Percentiles rank a stretch among this genome's conserved stretches.
These are phyloP conservation scores for Hystrix brachyura DNA, from an alignment of 2,113 vertebrate species.

Conservation along the genomic window DNA sequence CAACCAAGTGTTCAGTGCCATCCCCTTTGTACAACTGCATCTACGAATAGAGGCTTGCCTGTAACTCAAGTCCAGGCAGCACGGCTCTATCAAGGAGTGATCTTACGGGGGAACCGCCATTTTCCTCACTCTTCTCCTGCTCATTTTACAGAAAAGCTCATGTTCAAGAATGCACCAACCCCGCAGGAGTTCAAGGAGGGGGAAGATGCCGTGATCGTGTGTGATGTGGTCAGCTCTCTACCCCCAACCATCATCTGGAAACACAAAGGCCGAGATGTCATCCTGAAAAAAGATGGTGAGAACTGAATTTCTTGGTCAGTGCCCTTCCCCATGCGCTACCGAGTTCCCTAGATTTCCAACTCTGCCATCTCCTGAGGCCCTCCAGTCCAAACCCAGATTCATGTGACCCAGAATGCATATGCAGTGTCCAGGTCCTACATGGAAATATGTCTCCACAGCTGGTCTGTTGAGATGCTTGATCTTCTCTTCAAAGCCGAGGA, in stretches of 20 bases:
- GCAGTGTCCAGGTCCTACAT: not conserved
- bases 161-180: constrained; percentile 96
- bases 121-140: constrained; percentile 8
- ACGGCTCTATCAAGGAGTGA: not conserved
- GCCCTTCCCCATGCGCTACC: not conserved
- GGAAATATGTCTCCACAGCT: not conserved
- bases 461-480: not conserved
- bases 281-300: constrained; percentile 97
- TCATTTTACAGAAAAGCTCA: constrained; percentile 94
- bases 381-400: not conserved
- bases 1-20: not conserved
- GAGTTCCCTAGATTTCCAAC: not conserved
- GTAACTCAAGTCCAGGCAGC: too few species aligned
- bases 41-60: not conserved
- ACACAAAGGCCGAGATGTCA: constrained; percentile 93
- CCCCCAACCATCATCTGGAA: constrained; percentile 97
- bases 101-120: not conserved
- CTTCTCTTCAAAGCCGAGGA: not conserved
- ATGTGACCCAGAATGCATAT: not conserved
- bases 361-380: not conserved
- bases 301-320: not conserved
- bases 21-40: not conserved
- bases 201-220: constrained; percentile 94
- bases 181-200: constrained; percentile 98
- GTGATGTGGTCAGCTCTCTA: constrained; percentile 96